Evolutionary conservation across 2,113 vertebrate genomes (phyloP), one percentile per base, ranked within the genome.

Genomic region (Nycticebus coucang): DNA sequence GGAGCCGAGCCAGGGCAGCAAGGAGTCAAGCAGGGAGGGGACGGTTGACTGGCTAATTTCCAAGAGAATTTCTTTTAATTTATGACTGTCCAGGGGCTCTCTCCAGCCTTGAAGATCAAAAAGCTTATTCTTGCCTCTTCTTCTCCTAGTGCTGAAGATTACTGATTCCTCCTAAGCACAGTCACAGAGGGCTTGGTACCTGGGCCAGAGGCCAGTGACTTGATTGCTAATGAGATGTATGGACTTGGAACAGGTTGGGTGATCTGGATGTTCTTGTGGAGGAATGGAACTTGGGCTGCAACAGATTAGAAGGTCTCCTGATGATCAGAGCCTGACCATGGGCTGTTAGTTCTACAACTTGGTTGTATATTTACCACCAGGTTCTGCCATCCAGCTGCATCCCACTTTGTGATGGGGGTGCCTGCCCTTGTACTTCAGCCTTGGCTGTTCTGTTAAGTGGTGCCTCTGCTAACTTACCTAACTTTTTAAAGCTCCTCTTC

Each of bases 401-500:
- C 33, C 15, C 2, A 0, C 55, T n/a, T 53, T 22, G 0, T 4
- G 64, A 11, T 33, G 17, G 37, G 11, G 89, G 28, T 0, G 0
- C 9, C 37, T 9, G 68, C 59, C 57, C 59, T 13, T 15, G 33
- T 15, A 22, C 37, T 26, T 45, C 18, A 77, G 2, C 28, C 59
- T 28, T 50, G 17, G 57, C 14, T 50, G 72, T 77, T 53, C 60
- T 28, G 68, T 50, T 10, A 3, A 24, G 0, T 10, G 69, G 14
- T 14, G 0, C 37, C 26, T 1, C 10, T 13, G 9, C 10, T 4
- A 0, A 14, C 18, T 7, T 7, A 19, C 5, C 1, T 1, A 57
- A 59, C 57, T 88, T 50, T 24, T 66, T 45, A 30, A 45, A 28
- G 37, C n/a, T 35, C 17, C n/a, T 7, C 35, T 62, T 62, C 60